Evolutionary conservation across 2,113 vertebrate species (phyloP).

Genomic region (Pampusana beccarii): DNA sequence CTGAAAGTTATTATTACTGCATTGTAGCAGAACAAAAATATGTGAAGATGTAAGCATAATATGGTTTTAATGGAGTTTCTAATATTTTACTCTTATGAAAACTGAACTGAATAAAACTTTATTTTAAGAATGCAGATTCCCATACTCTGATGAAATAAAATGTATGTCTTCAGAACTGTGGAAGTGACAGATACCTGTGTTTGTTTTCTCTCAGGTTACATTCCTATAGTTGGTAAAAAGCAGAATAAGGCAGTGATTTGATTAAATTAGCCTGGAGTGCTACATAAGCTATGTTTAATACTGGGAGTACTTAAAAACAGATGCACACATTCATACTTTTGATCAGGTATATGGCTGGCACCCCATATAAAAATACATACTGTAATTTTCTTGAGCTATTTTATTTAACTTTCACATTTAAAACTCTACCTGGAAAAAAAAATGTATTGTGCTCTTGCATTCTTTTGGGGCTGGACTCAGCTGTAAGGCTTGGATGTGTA

Average conservation of each 20-base stretch:
- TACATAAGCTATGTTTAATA: not conserved
- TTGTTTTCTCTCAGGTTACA: not conserved
- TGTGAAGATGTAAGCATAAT: not conserved
- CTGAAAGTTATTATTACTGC: slow-evolving; percentile 18
- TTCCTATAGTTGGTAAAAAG: not conserved
- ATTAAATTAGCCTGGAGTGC: not conserved
- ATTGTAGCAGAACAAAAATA: not conserved
- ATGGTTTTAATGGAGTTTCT: not conserved
- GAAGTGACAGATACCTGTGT: not conserved
- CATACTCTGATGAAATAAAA: not conserved
- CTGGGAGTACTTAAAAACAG: not conserved
- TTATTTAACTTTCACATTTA: not conserved
- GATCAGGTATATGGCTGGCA: not conserved
- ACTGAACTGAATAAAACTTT: not conserved
- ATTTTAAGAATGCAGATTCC: not conserved
- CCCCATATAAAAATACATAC: no score
- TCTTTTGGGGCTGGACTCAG: not conserved
- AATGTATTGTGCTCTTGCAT: not conserved
- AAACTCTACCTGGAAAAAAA: not conserved
- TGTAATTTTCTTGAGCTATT: not conserved
- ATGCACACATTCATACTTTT: not conserved
- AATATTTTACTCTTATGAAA: not conserved
- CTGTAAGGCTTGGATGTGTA: not conserved
- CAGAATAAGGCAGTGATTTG: not conserved
- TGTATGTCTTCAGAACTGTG: not conserved